Evolutionary conservation across 2,888 invertebrate genomes (phyloP).

Genomic region (Pardosa pseudoannulata): DNA sequence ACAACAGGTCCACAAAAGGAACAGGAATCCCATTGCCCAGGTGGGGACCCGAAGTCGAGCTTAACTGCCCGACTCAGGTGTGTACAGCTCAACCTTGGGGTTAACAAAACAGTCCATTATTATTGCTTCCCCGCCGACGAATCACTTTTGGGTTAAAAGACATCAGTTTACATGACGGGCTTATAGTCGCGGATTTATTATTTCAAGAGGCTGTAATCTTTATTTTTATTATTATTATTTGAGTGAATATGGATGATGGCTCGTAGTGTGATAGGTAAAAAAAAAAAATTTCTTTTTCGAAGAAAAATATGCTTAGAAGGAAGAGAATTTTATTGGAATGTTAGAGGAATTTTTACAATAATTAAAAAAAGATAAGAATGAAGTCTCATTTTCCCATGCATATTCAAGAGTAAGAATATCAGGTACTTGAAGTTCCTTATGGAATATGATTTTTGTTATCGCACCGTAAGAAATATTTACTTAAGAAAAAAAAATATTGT

Average conservation of each 20-base stretch:
- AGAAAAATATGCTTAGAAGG: background rate
- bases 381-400: too few relatives aligned
- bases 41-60: slow-evolving; percentile 31
- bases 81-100: slow-evolving; percentile 33
- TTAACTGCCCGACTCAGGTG: slow-evolving; percentile 62
- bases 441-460: too few relatives aligned
- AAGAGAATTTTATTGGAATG: too few relatives aligned
- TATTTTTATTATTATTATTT: background rate
- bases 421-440: too few relatives aligned
- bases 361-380: too few relatives aligned
- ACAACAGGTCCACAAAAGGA: slow-evolving; percentile 52
- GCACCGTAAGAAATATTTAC: too few relatives aligned
- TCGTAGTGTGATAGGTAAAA: background rate
- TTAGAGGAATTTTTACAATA: too few relatives aligned
- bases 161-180: slow-evolving; percentile 33
- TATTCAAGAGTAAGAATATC: too few relatives aligned
- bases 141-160: slow-evolving; percentile 1
- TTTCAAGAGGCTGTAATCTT: slow-evolving; percentile 24
- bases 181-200: slow-evolving; percentile 44
- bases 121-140: slow-evolving; percentile 26
- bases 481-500: too few relatives aligned
- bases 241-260: background rate
- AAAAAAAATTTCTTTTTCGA: too few relatives aligned
- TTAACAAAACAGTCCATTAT: slow-evolving; percentile 48
- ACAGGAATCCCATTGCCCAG: slow-evolving; percentile 44